Conservation (phyloP, 1,140 invertebrate species). For the Ceratosolen solmsi region DNA sequence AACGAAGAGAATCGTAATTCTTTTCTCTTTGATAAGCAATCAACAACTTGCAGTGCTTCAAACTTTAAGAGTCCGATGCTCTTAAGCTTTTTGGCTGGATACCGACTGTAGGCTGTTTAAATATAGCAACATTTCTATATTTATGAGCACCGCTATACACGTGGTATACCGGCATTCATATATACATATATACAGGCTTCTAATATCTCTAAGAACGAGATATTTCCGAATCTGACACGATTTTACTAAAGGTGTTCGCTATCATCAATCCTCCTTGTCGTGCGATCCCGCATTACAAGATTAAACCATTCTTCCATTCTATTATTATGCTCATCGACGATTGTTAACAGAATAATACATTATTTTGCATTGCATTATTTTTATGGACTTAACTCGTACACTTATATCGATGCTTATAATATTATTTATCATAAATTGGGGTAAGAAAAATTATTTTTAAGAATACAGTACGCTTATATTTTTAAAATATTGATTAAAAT, state of each 20-base stretch:
- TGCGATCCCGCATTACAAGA: constrained; percentile 33
- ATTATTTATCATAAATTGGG: too few relatives aligned
- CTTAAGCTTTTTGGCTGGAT: constrained; percentile 69
- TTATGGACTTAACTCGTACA: too few relatives aligned
- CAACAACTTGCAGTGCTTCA: constrained; percentile 55
- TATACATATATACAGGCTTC: constrained; percentile 55
- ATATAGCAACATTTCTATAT: constrained; percentile 71
- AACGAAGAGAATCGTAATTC: neutral
- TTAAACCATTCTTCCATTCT: neutral
- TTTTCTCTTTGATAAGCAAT: constrained; percentile 48
- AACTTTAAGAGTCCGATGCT: constrained; percentile 59
- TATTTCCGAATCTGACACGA: constrained; percentile 64
- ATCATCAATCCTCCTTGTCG: neutral
- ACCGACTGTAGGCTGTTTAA: constrained; percentile 71
- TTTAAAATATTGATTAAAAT: too few relatives aligned
- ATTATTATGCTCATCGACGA: too few relatives aligned
- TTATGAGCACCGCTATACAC: constrained; percentile 61
- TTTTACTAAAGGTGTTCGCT: constrained; percentile 42
- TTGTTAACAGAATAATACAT: too few relatives aligned
- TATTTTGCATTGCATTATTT: too few relatives aligned
- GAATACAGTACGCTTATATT: too few relatives aligned
- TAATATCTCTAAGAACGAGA: constrained; percentile 56
- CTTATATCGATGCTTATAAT: too few relatives aligned
- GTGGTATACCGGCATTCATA: constrained; percentile 46
- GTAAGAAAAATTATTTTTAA: too few relatives aligned